Conservation (phyloP, 2,888 invertebrate genomes). For the Junonia oenone region DNA sequence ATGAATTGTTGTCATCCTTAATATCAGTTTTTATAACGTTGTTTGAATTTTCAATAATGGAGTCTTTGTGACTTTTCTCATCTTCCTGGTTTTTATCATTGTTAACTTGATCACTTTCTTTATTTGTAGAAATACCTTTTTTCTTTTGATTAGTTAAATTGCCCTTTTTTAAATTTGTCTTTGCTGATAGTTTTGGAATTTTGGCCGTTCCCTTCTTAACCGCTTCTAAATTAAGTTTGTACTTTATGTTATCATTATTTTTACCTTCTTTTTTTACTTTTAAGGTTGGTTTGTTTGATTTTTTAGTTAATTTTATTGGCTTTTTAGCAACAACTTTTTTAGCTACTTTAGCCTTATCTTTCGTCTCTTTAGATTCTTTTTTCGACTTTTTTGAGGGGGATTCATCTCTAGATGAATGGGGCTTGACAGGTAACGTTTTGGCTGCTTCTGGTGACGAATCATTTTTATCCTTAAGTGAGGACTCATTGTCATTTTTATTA, state of each 20-base stretch:
- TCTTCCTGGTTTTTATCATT: constrained; percentile 28
- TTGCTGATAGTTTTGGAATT: constrained; percentile 44
- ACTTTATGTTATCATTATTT: constrained; percentile 54
- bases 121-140: constrained; percentile 35
- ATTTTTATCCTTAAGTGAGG: constrained; percentile 42
- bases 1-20: constrained; percentile 18
- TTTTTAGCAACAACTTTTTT: constrained; percentile 51
- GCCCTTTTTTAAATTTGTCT: constrained; percentile 48
- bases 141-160: constrained; percentile 46
- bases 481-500: constrained; percentile 46
- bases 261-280: constrained; percentile 43
- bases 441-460: constrained; percentile 41
- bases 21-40: constrained; percentile 16
- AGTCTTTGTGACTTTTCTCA: constrained; percentile 23
- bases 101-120: constrained; percentile 28
- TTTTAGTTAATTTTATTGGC: constrained; percentile 40
- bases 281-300: constrained; percentile 35
- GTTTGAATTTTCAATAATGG: constrained; percentile 2
- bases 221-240: constrained; percentile 63
- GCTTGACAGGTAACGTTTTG: constrained; percentile 50
- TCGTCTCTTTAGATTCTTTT: constrained; percentile 62
- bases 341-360: constrained; percentile 51
- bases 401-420: constrained; percentile 42
- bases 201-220: constrained; percentile 48
- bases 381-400: constrained; percentile 56